Base-by-base conservation (phyloP, 2,888 invertebrate genomes). In the Pecten maximus region DNA sequence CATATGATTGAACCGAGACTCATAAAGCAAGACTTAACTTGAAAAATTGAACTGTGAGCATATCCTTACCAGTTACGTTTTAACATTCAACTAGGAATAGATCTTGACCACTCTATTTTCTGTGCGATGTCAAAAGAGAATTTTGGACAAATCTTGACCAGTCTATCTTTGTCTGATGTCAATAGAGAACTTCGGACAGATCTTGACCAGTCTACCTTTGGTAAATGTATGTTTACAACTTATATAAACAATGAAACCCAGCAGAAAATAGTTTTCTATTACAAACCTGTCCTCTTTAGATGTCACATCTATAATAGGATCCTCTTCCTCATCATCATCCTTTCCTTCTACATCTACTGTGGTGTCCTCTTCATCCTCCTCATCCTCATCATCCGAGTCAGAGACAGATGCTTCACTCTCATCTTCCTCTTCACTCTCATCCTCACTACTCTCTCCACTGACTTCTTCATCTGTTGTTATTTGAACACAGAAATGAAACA, bases 321-420 rank as follows among this genome's bases (percentile, higher is more conserved):
- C 90, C 74, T 88, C 89, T 90, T 92, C 91, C 60, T 89, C 89
- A 40, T 90, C 90, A 0, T 89, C 87, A 39, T 92, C 90, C 40
- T 91, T 89, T 0, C 44, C 89, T 60, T 88, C 91, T 40, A 91
- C 93, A n/a, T 93, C 92, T 60, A 92, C 93, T 16, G 90, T 90
- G 86, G 92, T 92, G 19, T 90, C 91, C 35, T 93, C 92, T 40
- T 91, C 93, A 16, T 94, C 93, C 40, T 92, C 93, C 87, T 93
- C 93, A 2, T 93, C 93, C 40, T 94, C 94, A 12, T 92, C 93
- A 40, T 93, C 93, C 3, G 91, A 90, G n/a, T 91, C 89, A 48
- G 91, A 92, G 44, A 92, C 92, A 40, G 93, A 91, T 28, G 92
- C 93, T 40, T 92, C 92, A 40, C 91, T 90, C 12, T 91, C 93